These are phyloP conservation scores for Emydura subglobosa DNA, from an alignment of 2,113 vertebrate genomes.

Conservation along the genomic window DNA sequence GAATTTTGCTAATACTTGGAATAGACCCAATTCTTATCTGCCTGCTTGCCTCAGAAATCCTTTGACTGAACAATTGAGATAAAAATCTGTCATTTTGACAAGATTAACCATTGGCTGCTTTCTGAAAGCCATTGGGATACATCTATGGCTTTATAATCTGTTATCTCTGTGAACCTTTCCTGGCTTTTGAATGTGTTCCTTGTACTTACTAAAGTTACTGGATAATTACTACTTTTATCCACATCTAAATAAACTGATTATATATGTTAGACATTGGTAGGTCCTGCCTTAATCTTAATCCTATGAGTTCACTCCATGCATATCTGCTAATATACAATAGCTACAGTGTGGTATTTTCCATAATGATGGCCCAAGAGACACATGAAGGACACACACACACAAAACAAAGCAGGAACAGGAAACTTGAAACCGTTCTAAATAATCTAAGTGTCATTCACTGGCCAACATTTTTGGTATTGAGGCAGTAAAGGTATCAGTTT, in stretches of 20 bases:
- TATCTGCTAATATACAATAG: constrained; percentile 52
- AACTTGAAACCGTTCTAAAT: constrained; percentile 23
- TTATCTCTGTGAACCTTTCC: not conserved
- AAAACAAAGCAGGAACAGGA: not conserved
- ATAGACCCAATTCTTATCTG: constrained; percentile 9
- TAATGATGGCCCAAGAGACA: constrained; percentile 48
- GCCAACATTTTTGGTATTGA: not conserved
- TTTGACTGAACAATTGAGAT: constrained; percentile 12
- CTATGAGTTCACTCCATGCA: constrained; percentile 51
- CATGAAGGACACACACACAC: not conserved
- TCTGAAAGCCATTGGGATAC: constrained; percentile 15
- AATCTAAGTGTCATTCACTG: not conserved
- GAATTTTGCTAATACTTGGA: not conserved
- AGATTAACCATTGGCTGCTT: not conserved
- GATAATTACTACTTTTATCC: constrained; percentile 65
- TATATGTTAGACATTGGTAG: constrained; percentile 6
- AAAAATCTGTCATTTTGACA: constrained; percentile 28
- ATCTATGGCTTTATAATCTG: not conserved
- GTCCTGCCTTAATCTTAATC: constrained; percentile 47
- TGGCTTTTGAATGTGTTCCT: not conserved
- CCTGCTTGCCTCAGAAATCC: not conserved
- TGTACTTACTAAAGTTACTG: not conserved
- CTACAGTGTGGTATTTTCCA: constrained; percentile 44
- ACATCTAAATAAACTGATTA: constrained; percentile 58
- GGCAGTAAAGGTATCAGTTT: not conserved